A percentile compares a stretch with the other conserved stretches of the same genome.
Evolutionary conservation across 1,140 invertebrate species (phyloP).

Genomic region (Calephelis nemesis): DNA sequence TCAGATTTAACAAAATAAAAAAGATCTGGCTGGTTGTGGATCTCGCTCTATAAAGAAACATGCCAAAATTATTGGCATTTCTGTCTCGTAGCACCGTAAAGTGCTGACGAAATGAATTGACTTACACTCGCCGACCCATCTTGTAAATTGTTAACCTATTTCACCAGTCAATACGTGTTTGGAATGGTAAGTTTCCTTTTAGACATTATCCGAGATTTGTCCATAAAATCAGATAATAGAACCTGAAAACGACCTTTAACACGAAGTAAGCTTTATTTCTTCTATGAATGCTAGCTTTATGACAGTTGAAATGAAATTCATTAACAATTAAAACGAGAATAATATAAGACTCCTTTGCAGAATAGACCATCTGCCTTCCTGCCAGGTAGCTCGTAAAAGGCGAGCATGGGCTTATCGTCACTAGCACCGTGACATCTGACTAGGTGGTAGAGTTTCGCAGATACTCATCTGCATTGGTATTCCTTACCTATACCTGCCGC

Average conservation of each 20-base stretch:
- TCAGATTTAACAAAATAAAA: too few species aligned
- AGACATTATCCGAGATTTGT: conserved; percentile 23
- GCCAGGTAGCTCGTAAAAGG: too few species aligned
- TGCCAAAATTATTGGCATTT: conserved; percentile 21
- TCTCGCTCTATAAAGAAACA: conserved; percentile 1
- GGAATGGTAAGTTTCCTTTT: conserved; percentile 23
- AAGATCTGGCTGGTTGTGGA: too few species aligned
- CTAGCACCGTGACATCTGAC: too few species aligned
- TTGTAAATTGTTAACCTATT: conserved; percentile 38
- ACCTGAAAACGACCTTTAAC: not conserved
- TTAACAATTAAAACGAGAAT: too few species aligned
- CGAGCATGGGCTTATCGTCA: too few species aligned
- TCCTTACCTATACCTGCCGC: too few species aligned
- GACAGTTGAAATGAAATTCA: not conserved
- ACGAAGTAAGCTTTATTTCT: not conserved
- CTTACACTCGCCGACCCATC: conserved; percentile 28
- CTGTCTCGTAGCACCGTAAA: conserved; percentile 23
- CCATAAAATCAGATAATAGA: conserved; percentile 2
- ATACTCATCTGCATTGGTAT: too few species aligned
- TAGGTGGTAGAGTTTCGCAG: too few species aligned
- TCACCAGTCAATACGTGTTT: conserved; percentile 25
- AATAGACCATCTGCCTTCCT: too few species aligned
- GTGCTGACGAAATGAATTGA: conserved; percentile 32
- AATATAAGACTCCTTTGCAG: too few species aligned
- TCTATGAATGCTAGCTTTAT: not conserved